Base-by-base conservation (phyloP, 2,888 invertebrate genomes). In the Polyommatus icarus region DNA sequence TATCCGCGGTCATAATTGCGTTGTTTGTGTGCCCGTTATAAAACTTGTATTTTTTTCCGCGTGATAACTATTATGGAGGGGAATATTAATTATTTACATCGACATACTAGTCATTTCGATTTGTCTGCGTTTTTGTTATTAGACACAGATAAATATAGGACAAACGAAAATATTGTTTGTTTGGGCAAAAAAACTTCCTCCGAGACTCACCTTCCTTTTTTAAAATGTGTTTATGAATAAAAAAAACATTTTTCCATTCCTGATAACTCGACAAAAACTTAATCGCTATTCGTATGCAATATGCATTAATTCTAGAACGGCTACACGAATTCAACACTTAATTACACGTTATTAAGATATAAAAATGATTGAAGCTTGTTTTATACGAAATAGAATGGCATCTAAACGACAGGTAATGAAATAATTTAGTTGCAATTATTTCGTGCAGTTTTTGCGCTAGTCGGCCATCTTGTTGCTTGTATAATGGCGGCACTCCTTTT, bases 381-480 rank as follows among this genome's bases (percentile, higher is more conserved):
- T 54, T 29, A 73, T 46, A 73, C 59, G 29, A 61, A 77, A 61
- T 73, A 73, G 61, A 73, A 46, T 73, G 73, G 77, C 40, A 59
- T 73, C 59, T 77, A 73, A 73, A 59, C 61, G 77, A 72, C 77
- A 84, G 85, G 85, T 90, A 90, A 90, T 90, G 88, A 88, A 89
- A 90, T 87, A 90, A 90, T 90, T 90, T 88, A 87, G 82, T 82
- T 80, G 84, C 87, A 89, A 90, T 90, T 90, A 89, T 89, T 85
- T 84, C 83, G 84, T 84, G 86, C 88, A 86, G 86, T 90, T 89
- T 88, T 86, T 84, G 82, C 81, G 5, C 80, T 82, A 24, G 80
- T 90, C 91, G 80, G 91, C 91, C 91, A 91, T 91, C 83, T 91
- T 91, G n/a, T n/a, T n/a, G n/a, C n/a, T n/a, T n/a, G 89, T 79